A percentile compares a stretch with the other conserved stretches of the same genome.
phyloP scores from a whole-genome alignment of 1,140 invertebrate species.

The Drosophila teissieri region DNA sequence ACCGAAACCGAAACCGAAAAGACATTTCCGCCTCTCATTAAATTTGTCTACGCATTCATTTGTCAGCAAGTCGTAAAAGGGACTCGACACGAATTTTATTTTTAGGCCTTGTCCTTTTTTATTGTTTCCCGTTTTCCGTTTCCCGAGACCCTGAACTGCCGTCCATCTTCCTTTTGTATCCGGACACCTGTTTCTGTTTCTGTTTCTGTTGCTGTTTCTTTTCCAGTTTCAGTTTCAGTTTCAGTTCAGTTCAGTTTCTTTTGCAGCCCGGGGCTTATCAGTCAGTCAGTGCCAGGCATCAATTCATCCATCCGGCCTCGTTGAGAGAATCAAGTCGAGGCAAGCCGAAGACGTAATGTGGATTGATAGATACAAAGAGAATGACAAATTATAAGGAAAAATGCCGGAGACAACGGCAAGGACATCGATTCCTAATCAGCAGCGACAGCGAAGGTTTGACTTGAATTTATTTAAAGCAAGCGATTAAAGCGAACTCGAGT shows the following conservation, averaged over 20 bases:
- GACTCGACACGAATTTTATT: constrained; percentile 66
- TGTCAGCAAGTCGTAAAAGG: constrained; percentile 80
- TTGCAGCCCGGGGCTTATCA: constrained; percentile 16
- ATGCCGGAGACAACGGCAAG: constrained; percentile 18
- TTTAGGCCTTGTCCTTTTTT: constrained; percentile 41
- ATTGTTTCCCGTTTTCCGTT: constrained; percentile 22
- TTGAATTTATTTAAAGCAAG: not conserved
- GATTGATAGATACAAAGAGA: constrained; percentile 45
- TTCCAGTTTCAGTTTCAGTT: too few species aligned
- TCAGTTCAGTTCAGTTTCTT: not conserved
- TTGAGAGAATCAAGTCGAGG: constrained; percentile 4
- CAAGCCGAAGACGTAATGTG: constrained; percentile 27
- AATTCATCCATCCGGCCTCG: constrained; percentile 45
- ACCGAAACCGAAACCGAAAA: constrained; percentile 57
- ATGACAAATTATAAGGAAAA: constrained; percentile 40
- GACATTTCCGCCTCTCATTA: constrained; percentile 79
- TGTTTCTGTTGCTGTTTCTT: too few species aligned
- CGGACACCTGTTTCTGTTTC: constrained; percentile 46
- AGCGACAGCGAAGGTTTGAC: not conserved
- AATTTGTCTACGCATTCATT: constrained; percentile 81
- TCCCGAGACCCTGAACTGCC: not conserved
- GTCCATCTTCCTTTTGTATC: constrained; percentile 12
- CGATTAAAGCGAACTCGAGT: constrained; percentile 2
- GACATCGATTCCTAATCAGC: constrained; percentile 22
- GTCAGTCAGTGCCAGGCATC: constrained; percentile 40